phyloP scores from a whole-genome alignment of 2,888 invertebrate genomes.

The Lasioglossum oenotherae region DNA sequence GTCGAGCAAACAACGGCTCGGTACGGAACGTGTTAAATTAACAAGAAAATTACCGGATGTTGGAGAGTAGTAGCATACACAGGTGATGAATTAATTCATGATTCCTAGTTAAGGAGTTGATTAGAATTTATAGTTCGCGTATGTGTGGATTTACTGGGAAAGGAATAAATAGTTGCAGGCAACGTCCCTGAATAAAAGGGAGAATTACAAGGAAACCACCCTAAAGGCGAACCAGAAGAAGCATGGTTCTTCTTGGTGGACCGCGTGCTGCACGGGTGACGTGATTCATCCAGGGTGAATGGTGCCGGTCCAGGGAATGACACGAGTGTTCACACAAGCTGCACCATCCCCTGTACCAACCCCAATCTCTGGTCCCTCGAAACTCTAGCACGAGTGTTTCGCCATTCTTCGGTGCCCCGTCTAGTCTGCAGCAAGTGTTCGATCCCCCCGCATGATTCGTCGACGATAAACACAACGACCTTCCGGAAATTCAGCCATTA shows the following conservation, averaged over 20 bases:
- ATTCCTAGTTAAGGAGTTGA: background rate
- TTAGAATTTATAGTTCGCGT: background rate
- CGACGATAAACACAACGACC: slow-evolving; percentile 38
- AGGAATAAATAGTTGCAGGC: background rate
- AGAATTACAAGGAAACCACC: slow-evolving; percentile 2
- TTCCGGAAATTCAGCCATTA: background rate
- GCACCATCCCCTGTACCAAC: slow-evolving; percentile 75
- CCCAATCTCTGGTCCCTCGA: slow-evolving; percentile 65
- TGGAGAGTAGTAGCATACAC: too few relatives aligned
- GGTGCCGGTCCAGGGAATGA: slow-evolving; percentile 80
- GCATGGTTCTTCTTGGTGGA: slow-evolving; percentile 54
- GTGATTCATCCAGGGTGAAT: slow-evolving; percentile 78
- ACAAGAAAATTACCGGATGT: background rate
- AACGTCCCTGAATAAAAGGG: background rate
- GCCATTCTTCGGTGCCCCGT: slow-evolving; percentile 66
- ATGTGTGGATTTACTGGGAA: background rate
- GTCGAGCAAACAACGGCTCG: too few relatives aligned
- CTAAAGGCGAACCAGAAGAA: slow-evolving; percentile 41
- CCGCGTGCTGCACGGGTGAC: slow-evolving; percentile 49
- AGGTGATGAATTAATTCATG: too few relatives aligned
- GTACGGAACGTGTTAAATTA: background rate
- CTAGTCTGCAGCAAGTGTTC: slow-evolving; percentile 72
- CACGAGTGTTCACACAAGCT: slow-evolving; percentile 83
- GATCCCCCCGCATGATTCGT: slow-evolving; percentile 46
- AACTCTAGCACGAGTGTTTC: slow-evolving; percentile 73